Evolutionary conservation across 2,113 vertebrate species (phyloP).

Genomic region (Puntigrus tetrazona): DNA sequence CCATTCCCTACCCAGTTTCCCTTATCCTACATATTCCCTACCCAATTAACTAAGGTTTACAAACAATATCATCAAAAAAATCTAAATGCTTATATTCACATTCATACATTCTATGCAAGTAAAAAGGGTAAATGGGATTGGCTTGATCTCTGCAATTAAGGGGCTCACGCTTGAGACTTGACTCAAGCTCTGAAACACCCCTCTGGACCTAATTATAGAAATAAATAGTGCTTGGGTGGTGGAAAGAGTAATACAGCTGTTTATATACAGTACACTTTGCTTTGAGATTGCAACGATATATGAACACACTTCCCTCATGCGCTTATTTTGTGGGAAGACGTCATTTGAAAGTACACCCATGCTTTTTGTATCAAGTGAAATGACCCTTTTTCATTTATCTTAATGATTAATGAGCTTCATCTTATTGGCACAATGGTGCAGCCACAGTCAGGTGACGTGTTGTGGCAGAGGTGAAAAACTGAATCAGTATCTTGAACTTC

Average conservation of each 20-base stretch:
- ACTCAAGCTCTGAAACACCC: not conserved
- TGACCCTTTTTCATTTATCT: not conserved
- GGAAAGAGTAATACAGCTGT: not conserved
- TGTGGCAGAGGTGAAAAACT: constrained; percentile 18
- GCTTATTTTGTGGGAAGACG: not conserved
- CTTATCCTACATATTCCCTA: not conserved
- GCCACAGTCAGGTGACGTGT: not conserved
- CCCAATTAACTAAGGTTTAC: not conserved
- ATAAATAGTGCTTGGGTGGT: not conserved
- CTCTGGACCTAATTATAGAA: constrained; percentile 30
- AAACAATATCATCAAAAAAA: constrained; percentile 4
- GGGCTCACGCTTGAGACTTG: not conserved
- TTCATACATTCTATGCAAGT: not conserved
- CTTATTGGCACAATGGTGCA: not conserved
- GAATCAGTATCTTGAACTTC: constrained; percentile 24
- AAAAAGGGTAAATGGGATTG: not conserved
- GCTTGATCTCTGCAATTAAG: not conserved
- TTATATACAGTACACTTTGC: constrained; percentile 10
- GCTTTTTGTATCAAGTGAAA: not conserved
- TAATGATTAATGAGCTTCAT: constrained; percentile 21
- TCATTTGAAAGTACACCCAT: not conserved
- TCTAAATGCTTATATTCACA: not conserved
- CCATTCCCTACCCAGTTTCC: not conserved
- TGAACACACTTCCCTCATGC: not conserved
- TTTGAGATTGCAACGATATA: not conserved